Base-by-base conservation (phyloP, 30 jellyfish, hydroid and myxozoan species). In the Turritopsis rubra region DNA sequence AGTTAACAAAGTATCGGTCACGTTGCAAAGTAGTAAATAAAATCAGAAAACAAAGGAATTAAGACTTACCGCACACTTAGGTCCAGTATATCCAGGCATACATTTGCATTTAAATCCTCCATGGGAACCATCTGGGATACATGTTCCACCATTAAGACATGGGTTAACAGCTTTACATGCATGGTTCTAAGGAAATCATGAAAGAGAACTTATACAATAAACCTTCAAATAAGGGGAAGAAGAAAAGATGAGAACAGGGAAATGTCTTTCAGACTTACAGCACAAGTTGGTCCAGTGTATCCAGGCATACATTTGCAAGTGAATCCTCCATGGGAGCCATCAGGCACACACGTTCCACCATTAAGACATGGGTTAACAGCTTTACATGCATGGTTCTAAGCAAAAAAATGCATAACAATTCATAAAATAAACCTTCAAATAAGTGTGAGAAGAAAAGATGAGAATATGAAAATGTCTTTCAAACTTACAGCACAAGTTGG, bases 281-380 rank as follows among this genome's bases (percentile, higher is more conserved):
- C 77, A 68, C 77, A 68, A 8, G 8, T 27, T 7, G 77, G 31
- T 28, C 96, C 96, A 13, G 87, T 79, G 85, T 74, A 89, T 53
- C 96, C 96, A n/a, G 71, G 70, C 81, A 82, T 89, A 89, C 96
- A 89, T 29, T 79, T 87, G 25, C 96, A 89, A 20, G 82, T 29
- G 87, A 89, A 89, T 78, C 84, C 82, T 31, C 85, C 85, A 8
- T 89, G 89, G 54, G 84, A 90, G 28, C 85, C 89, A 1, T 90
- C 96, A 3, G 92, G 93, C 0, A 80, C 76, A 65, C 96, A 89
- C 28, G 53, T 80, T 23, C 96, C 96, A 4, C 79, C 87, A 27
- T 84, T 89, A 60, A 82, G 88, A 73, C 96, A 89, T 25, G 96
- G 96, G 31, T 89, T 87, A 71, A 90, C 92, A 52, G 87, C 88